Evolutionary conservation across 2,113 vertebrate species (phyloP), one percentile per base, ranked within the genome.

Genomic region (Albula glossodonta): DNA sequence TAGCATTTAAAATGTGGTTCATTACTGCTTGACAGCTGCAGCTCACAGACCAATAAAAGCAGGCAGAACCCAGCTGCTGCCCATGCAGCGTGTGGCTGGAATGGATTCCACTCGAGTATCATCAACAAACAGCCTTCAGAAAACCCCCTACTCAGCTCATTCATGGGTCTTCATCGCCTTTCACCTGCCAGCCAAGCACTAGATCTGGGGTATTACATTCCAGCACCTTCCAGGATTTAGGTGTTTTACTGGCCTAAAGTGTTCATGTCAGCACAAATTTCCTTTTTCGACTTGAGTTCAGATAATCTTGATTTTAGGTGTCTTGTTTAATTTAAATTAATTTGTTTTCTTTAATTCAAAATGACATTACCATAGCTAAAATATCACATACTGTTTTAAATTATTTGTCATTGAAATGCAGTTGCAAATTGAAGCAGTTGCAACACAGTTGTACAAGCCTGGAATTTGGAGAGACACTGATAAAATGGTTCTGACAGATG

Each of bases 1-100:
- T 13, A 17, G 78, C 49, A 41, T 80, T 80, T 80, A 19, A 80
- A 80, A 80, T 80, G 50, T 80, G 22, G 22, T 80, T 19, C 78
- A 50, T 49, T 80, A 80, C 13, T 48, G 41, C 15, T 50, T 6
- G 50, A 80, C 22, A 80, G 13, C 41, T 49, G 13, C 78, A 50
- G 49, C 19, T 1, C 78, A 51, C 2, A 19, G 78, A 19, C 25
- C 41, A 48, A 50, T 80, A 80, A 80, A 49, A 50, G 78, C 78
- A 80, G 11, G 48, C 22, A 80, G 50, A 50, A 80, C 4, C 12
- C 50, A 80, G 78, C 50, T 80, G 50, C 49, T 80, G 1, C 3
- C 78, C 15, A 19, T 80, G 50, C 50, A 50, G 5, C 78, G 51
- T 51, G 50, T 49, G 78, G 48, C 41, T 49, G 51, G 48, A 49